phyloP scores from a whole-genome alignment of 2,888 invertebrate genomes.

The Saturnia japonica region DNA sequence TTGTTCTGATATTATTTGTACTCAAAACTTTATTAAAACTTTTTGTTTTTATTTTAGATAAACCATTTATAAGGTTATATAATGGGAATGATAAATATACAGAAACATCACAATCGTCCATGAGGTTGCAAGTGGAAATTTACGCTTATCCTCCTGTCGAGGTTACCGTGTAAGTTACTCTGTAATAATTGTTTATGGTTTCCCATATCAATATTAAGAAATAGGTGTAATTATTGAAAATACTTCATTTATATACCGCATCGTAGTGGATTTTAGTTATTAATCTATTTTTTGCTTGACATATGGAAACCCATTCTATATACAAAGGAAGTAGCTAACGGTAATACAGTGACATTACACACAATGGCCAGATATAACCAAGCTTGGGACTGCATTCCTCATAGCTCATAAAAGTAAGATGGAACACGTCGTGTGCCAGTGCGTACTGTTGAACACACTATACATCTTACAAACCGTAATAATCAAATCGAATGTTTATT shows the following conservation, averaged over 20 bases:
- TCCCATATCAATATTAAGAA: background rate
- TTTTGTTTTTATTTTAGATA: no score
- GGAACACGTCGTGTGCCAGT: no score
- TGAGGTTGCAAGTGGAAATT: constrained; percentile 25
- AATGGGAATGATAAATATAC: background rate
- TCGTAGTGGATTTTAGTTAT: background rate
- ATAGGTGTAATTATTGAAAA: background rate
- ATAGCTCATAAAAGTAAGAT: no score
- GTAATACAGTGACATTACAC: background rate
- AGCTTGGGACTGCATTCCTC: no score
- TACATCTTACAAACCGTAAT: no score
- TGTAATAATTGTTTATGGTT: constrained; percentile 13
- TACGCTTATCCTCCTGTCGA: constrained; percentile 48
- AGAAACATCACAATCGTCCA: background rate
- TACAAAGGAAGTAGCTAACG: background rate
- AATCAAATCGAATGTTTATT: no score
- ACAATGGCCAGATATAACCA: no score
- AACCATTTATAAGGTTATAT: constrained; percentile 38
- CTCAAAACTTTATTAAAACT: no score
- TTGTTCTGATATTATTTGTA: no score
- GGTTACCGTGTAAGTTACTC: constrained; percentile 50
- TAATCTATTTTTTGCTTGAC: background rate
- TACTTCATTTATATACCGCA: background rate
- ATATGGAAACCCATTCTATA: background rate
- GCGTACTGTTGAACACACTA: no score